Conservation (phyloP, 1,140 invertebrate species). For the Drosophila kurseongensis region DNA sequence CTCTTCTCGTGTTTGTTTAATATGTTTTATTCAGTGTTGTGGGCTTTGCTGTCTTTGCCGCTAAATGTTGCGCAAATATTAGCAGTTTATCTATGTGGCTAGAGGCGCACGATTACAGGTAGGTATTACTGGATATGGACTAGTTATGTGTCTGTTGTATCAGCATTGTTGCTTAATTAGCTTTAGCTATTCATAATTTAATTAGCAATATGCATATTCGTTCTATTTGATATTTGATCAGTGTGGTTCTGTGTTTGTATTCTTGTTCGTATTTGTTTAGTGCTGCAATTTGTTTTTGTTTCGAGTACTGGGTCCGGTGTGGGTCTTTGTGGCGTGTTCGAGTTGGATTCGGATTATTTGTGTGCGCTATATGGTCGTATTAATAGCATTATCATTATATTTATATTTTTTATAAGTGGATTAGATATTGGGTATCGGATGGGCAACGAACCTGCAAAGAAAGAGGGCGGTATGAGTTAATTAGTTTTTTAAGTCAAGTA, state of each 20-base stretch:
- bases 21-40: constrained; percentile 31
- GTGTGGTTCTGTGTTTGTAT: constrained; percentile 40
- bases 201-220: constrained; percentile 72
- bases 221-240: constrained; percentile 64
- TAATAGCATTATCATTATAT: constrained; percentile 48
- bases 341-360: constrained; percentile 38
- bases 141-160: constrained; percentile 52
- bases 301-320: constrained; percentile 37
- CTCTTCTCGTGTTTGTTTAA: constrained; percentile 27
- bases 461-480: neutral
- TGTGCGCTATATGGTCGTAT: constrained; percentile 40
- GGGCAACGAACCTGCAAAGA: constrained; percentile 72
- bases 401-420: constrained; percentile 48
- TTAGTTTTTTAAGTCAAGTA: neutral
- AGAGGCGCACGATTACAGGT: constrained; percentile 39
- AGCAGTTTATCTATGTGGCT: constrained; percentile 16
- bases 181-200: constrained; percentile 74
- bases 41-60: constrained; percentile 14
- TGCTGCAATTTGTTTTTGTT: constrained; percentile 58
- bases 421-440: constrained; percentile 53
- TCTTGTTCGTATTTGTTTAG: constrained; percentile 39
- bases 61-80: constrained; percentile 62
- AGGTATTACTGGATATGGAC: constrained; percentile 36
- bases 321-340: constrained; percentile 44
- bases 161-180: constrained; percentile 75